These are phyloP conservation scores for Rhegmatorhina hoffmannsi DNA, from an alignment of 2,113 vertebrate species.

Conservation along the genomic window DNA sequence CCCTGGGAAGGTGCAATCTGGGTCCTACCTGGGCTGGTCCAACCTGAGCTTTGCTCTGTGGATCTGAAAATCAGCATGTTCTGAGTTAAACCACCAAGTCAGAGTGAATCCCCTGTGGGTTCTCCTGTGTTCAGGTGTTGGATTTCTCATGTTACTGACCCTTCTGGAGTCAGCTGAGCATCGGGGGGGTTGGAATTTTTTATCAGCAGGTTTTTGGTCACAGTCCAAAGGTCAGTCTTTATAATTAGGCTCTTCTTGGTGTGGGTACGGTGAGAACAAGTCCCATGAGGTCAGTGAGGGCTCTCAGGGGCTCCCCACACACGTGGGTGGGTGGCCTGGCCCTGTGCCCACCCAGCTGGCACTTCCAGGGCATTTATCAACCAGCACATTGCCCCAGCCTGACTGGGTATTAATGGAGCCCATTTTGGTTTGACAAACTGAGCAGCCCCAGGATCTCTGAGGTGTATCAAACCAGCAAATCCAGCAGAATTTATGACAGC, in stretches of 20 bases:
- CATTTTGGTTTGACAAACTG: background rate
- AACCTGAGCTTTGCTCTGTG: background rate
- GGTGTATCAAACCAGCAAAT: background rate
- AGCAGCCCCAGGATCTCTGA: background rate
- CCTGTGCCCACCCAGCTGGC: fast-evolving
- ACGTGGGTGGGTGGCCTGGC: fast-evolving
- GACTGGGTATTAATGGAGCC: background rate
- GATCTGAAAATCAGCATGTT: background rate
- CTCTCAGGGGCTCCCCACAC: fast-evolving
- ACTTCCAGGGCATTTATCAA: background rate
- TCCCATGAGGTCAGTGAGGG: background rate
- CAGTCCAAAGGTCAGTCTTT: background rate
- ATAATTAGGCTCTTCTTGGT: too few relatives aligned
- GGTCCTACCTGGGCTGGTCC: background rate
- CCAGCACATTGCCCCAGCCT: background rate
- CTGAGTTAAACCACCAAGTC: background rate
- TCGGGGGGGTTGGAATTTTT: background rate
- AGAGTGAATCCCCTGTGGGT: background rate
- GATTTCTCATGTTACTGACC: background rate
- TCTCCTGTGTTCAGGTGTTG: background rate
- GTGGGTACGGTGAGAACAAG: background rate
- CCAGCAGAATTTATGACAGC: background rate
- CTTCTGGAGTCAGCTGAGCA: background rate
- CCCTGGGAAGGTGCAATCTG: background rate
- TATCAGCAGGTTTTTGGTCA: background rate